Base-by-base conservation (phyloP, 2,888 invertebrate species). In the Drosophila yooni region DNA sequence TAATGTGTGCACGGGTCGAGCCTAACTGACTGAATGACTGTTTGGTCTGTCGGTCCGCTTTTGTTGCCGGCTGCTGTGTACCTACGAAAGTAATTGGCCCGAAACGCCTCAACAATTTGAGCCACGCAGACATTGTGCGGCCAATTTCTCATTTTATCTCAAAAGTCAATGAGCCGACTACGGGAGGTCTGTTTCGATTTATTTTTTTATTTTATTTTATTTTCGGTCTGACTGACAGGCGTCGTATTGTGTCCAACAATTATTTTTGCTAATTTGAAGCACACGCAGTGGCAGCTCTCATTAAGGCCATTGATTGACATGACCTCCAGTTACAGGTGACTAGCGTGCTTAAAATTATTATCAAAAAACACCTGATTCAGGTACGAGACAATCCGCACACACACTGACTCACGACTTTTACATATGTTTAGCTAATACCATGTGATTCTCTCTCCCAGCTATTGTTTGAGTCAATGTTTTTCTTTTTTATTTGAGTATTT, bases 191-290 rank as follows among this genome's bases (percentile, higher is more conserved):
- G 11, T 11, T n/a, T n/a, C n/a, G 8, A 6, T 43, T 40, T 6
- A 1, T n/a, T 43, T 11, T 11, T 46, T 3, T 15, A 8, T 46
- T 73, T 50, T 63, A 57, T 67, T 50, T 38, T 51, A 36, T 57
- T 62, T 25, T 31, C 3, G 15, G 15, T 3, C 31, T 40, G 38
- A 58, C 53, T 60, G 66, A 70, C 81, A 76, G 73, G 58, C 68
- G 62, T 46, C 70, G 50, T 74, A 62, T 76, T 69, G 70, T 81
- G 82, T 76, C 81, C 31, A 76, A 75, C 76, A 85, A 85, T 85
- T 84, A 81, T 85, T 76, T 81, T 81, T 69, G 79, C 88, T 82
- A 88, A 85, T 87, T 81, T 87, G 84, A 82, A 79, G 74, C 74
- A 60, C 84, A 84, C 84, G 82, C 88, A 79, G 74, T 75, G 74